A percentile compares a stretch with the other conserved stretches of the same genome.
These are phyloP conservation scores for Phyllotreta striolata DNA, from an alignment of 2,888 invertebrate species.

Conservation along the genomic window DNA sequence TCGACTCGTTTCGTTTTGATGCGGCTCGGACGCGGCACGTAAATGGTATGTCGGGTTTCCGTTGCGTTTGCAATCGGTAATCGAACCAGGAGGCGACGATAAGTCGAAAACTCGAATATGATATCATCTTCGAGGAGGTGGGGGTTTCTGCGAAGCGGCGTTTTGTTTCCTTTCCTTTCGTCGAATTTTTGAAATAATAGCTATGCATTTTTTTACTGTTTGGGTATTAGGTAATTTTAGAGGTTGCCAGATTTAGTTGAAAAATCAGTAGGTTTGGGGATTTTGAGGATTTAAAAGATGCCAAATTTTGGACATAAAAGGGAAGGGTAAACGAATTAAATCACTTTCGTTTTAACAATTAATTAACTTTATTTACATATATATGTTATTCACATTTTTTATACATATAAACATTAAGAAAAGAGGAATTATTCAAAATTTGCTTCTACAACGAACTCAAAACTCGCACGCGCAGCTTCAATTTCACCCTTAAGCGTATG, in stretches of 20 bases:
- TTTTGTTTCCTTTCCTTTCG: too few relatives aligned
- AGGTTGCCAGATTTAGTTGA: too few relatives aligned
- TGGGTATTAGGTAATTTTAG: too few relatives aligned
- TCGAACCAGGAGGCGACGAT: constrained; percentile 9
- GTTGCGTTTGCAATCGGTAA: neutral
- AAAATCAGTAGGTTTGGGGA: too few relatives aligned
- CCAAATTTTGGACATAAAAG: too few relatives aligned
- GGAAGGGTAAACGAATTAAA: too few relatives aligned
- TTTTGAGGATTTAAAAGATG: too few relatives aligned
- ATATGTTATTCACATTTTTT: constrained; percentile 34
- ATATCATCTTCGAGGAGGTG: constrained; percentile 29
- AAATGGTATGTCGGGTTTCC: constrained; percentile 5
- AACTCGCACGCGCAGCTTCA: too few relatives aligned
- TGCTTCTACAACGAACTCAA: neutral
- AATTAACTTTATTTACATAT: constrained; percentile 46
- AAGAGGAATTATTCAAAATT: constrained; percentile 25
- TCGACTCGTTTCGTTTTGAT: constrained; percentile 5
- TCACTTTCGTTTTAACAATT: constrained; percentile 19
- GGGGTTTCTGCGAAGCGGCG: neutral
- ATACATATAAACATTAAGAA: constrained; percentile 29
- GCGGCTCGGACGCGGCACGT: neutral
- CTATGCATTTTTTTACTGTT: constrained; percentile 6
- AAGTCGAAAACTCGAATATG: constrained; percentile 9
- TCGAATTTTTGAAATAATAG: neutral
- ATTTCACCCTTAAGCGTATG: too few relatives aligned